phyloP scores from a whole-genome alignment of 1,140 invertebrate species.

The Eueides isabella region DNA sequence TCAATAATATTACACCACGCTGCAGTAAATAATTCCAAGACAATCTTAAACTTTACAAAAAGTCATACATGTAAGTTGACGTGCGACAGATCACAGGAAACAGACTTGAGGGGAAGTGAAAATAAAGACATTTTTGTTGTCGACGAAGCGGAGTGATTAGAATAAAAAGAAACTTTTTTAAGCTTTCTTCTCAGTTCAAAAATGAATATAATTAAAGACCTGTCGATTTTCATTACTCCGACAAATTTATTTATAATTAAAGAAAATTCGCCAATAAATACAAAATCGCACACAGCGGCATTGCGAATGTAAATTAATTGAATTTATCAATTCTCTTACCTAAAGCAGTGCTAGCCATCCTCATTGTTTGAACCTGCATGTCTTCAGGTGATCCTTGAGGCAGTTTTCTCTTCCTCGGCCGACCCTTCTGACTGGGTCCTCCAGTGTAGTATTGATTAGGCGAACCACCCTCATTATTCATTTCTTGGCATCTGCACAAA shows the following conservation, averaged over 20 bases:
- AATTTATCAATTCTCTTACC: slow-evolving; percentile 79
- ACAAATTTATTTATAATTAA: slow-evolving; percentile 2
- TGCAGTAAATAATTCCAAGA: slow-evolving; percentile 19
- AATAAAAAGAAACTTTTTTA: slow-evolving; percentile 44
- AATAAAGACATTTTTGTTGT: slow-evolving; percentile 38
- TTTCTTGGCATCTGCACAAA: slow-evolving; percentile 66
- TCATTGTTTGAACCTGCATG: slow-evolving; percentile 85
- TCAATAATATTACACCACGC: background rate
- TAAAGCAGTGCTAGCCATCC: slow-evolving; percentile 86
- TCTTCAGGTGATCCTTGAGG: slow-evolving; percentile 83
- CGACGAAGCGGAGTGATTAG: slow-evolving; percentile 33
- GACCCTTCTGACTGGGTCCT: slow-evolving; percentile 88
- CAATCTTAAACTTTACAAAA: slow-evolving; percentile 2
- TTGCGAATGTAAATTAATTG: background rate
- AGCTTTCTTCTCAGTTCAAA: slow-evolving; percentile 42
- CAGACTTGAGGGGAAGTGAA: slow-evolving; percentile 40
- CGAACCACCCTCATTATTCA: slow-evolving; percentile 83
- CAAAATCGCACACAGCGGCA: slow-evolving; percentile 32
- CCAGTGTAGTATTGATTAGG: slow-evolving; percentile 84
- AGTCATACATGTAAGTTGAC: slow-evolving; percentile 18
- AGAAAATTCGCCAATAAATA: slow-evolving; percentile 42
- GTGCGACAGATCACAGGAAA: slow-evolving; percentile 36
- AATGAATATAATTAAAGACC: slow-evolving; percentile 48
- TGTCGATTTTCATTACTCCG: slow-evolving; percentile 51
- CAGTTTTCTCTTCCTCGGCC: slow-evolving; percentile 91